Conservation (phyloP, 2,113 vertebrate genomes). For the Scomber japonicus region DNA sequence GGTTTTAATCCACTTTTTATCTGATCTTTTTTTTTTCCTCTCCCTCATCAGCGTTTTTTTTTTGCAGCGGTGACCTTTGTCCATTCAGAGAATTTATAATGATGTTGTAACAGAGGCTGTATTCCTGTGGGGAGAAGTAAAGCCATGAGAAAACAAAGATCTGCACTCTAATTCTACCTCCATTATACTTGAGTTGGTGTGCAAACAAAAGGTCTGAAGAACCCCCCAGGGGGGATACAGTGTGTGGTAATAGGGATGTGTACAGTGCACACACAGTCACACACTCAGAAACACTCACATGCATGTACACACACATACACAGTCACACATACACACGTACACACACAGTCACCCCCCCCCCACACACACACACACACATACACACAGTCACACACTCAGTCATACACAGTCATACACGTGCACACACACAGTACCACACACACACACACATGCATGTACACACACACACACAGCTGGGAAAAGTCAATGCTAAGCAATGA, state of each 20-base stretch:
- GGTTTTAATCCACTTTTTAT: not conserved
- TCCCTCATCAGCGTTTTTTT: constrained; percentile 4
- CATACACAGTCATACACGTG: too few relatives aligned
- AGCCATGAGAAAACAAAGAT: constrained; percentile 28
- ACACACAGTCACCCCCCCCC: too few relatives aligned
- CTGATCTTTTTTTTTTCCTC: not conserved
- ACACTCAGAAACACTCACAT: too few relatives aligned
- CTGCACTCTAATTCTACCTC: constrained; percentile 22
- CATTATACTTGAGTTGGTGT: constrained; percentile 11
- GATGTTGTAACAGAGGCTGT: constrained; percentile 2
- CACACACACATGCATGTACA: not conserved
- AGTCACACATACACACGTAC: too few relatives aligned
- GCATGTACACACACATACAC: too few relatives aligned
- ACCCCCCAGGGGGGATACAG: not conserved
- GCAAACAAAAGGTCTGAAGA: constrained; percentile 39
- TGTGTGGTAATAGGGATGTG: not conserved
- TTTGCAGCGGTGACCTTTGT: constrained; percentile 3
- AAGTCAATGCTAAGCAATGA: constrained; percentile 3
- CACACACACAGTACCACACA: constrained; percentile 12
- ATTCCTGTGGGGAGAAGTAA: constrained; percentile 21
- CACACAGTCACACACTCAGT: too few relatives aligned
- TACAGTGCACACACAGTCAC: not conserved
- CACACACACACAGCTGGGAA: not conserved
- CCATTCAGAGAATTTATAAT: constrained; percentile 10
- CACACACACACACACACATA: too few relatives aligned